These are phyloP conservation scores for Phytoseiulus persimilis DNA, from an alignment of 2,888 invertebrate genomes.

Conservation along the genomic window DNA sequence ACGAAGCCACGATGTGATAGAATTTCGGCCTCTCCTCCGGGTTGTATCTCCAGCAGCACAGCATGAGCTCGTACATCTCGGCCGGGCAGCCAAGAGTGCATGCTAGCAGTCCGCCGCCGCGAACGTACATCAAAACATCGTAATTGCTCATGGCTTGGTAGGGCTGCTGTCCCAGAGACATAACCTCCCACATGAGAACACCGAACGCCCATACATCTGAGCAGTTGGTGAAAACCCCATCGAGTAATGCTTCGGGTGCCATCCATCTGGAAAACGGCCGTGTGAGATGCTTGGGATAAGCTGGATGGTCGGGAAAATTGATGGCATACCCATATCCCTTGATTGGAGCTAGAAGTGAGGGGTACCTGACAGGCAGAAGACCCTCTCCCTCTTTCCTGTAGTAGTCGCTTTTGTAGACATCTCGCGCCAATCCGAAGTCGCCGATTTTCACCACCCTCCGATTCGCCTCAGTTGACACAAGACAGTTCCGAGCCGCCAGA, in stretches of 20 bases:
- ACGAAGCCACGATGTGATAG: constrained; percentile 64
- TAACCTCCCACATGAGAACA: constrained; percentile 87
- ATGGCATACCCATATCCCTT: too few relatives aligned
- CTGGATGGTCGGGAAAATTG: too few relatives aligned
- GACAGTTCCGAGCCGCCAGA: constrained; percentile 87
- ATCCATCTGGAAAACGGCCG: constrained; percentile 62
- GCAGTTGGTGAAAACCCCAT: constrained; percentile 91
- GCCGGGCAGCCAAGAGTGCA: constrained; percentile 45
- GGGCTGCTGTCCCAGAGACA: constrained; percentile 90
- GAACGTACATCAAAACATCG: constrained; percentile 80
- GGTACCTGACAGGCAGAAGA: constrained; percentile 69
- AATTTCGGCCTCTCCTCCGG: constrained; percentile 79
- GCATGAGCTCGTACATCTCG: constrained; percentile 69
- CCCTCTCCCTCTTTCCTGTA: constrained; percentile 87
- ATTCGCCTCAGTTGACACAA: constrained; percentile 58
- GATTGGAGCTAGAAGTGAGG: too few relatives aligned
- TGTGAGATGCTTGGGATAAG: too few relatives aligned
- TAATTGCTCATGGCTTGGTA: constrained; percentile 86
- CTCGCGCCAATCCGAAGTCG: constrained; percentile 90
- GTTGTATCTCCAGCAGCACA: constrained; percentile 76
- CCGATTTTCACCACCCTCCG: constrained; percentile 83
- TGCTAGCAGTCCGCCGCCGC: constrained; percentile 68
- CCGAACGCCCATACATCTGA: constrained; percentile 80
- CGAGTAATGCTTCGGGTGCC: constrained; percentile 90
- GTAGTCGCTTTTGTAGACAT: constrained; percentile 94